These are phyloP conservation scores for Idaea biselata DNA, from an alignment of 2,888 invertebrate species.

Conservation along the genomic window DNA sequence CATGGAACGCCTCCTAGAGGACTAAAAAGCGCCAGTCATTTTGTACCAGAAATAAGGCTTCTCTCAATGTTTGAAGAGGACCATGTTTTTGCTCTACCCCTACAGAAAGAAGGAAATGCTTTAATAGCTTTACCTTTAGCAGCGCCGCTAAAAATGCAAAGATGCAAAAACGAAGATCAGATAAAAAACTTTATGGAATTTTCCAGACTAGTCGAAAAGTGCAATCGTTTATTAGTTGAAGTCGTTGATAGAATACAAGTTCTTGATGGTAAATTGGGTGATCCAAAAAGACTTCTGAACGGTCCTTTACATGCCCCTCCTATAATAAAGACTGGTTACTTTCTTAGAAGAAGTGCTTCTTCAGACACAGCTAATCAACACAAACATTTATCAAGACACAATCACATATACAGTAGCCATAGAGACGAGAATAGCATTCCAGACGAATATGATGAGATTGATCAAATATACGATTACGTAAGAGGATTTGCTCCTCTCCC, in stretches of 20 bases:
- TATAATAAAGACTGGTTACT: slow-evolving; percentile 83
- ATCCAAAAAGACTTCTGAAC: slow-evolving; percentile 75
- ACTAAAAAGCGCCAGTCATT: slow-evolving; percentile 89
- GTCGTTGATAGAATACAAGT: slow-evolving; percentile 91
- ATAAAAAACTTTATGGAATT: slow-evolving; percentile 88
- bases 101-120: slow-evolving; percentile 89
- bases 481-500: slow-evolving; percentile 95
- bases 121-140: slow-evolving; percentile 92
- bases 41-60: slow-evolving; percentile 91
- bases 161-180: slow-evolving; percentile 90
- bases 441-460: slow-evolving; percentile 96
- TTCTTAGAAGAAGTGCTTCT: slow-evolving; percentile 88
- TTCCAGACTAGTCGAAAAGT: slow-evolving; percentile 88
- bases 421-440: slow-evolving; percentile 84
- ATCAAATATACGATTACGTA: slow-evolving; percentile 97
- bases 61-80: slow-evolving; percentile 93
- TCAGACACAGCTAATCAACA: slow-evolving; percentile 86
- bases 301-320: slow-evolving; percentile 68
- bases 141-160: slow-evolving; percentile 91
- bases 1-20: slow-evolving; percentile 94
- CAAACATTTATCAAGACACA: slow-evolving; percentile 74
- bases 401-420: slow-evolving; percentile 78
- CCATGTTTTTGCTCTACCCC: slow-evolving; percentile 89
- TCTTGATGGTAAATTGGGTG: slow-evolving; percentile 89
- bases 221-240: slow-evolving; percentile 85